These are phyloP conservation scores for Galaxias olidus DNA, from an alignment of 2,797 vertebrate genomes.

Conservation along the genomic window DNA sequence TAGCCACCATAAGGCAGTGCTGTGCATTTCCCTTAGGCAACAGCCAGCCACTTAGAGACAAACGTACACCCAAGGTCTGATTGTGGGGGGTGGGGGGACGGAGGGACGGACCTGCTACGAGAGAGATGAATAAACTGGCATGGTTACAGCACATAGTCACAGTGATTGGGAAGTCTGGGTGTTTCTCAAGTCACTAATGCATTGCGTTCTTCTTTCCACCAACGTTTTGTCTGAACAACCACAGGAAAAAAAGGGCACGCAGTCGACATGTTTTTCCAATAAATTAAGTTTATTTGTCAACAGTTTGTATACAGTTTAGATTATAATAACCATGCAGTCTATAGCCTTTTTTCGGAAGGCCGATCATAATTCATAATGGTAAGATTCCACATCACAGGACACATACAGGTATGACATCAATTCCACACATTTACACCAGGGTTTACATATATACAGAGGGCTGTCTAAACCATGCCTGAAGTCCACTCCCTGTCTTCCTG, in stretches of 20 bases:
- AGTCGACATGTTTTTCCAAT: too few relatives aligned
- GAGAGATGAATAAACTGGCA: too few relatives aligned
- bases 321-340: constrained; percentile 92
- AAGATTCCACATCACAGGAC: constrained; percentile 88
- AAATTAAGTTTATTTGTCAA: constrained; percentile 91
- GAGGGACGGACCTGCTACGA: constrained; percentile 3
- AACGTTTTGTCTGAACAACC: too few relatives aligned
- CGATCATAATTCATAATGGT: constrained; percentile 68
- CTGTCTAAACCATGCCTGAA: constrained; percentile 78
- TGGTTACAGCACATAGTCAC: too few relatives aligned
- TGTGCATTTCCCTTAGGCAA: too few relatives aligned
- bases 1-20: too few relatives aligned
- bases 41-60: too few relatives aligned
- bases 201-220: too few relatives aligned
- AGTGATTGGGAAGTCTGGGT: too few relatives aligned
- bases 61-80: constrained; percentile 31
- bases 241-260: too few relatives aligned
- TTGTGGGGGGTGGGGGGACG: constrained; percentile 45
- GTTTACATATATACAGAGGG: constrained; percentile 92
- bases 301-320: constrained; percentile 61
- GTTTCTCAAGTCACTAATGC: too few relatives aligned
- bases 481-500: constrained; percentile 25
- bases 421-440: constrained; percentile 85
- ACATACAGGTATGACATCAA: constrained; percentile 80
- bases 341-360: constrained; percentile 84